Evolutionary conservation across 2,797 vertebrate species (phyloP).

Genomic region (Natrix natrix): DNA sequence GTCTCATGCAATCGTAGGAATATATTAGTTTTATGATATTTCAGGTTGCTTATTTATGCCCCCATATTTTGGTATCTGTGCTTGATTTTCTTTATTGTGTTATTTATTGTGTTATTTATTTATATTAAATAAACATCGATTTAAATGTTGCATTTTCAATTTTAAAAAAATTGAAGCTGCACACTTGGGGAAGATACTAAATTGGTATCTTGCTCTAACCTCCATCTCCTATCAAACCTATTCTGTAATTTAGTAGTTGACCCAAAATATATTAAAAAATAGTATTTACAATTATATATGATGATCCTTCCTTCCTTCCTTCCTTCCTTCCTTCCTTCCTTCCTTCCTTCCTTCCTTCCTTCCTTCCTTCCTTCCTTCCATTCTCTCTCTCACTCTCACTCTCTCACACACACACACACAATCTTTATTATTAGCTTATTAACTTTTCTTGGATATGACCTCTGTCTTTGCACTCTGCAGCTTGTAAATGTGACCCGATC

Average conservation of each 20-base stretch:
- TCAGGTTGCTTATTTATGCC: neutral
- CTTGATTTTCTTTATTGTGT: neutral
- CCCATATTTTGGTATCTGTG: neutral
- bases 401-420: too few relatives aligned
- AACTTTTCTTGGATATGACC: neutral
- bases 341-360: too few relatives aligned
- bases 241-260: neutral
- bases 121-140: neutral
- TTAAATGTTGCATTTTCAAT: neutral
- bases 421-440: neutral
- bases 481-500: constrained; percentile 77
- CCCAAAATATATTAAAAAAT: neutral
- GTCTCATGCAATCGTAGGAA: neutral
- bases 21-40: neutral
- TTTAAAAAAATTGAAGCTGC: neutral
- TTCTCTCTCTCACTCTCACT: rapidly evolving
- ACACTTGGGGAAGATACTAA: neutral
- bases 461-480: constrained; percentile 62
- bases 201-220: neutral
- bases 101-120: neutral
- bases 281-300: neutral
- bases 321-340: too few relatives aligned
- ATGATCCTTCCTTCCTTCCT: too few relatives aligned
- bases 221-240: neutral
- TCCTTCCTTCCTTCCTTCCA: too few relatives aligned